Evolutionary conservation across 2,113 vertebrate genomes (phyloP).

Genomic region (Cepphus grylle): DNA sequence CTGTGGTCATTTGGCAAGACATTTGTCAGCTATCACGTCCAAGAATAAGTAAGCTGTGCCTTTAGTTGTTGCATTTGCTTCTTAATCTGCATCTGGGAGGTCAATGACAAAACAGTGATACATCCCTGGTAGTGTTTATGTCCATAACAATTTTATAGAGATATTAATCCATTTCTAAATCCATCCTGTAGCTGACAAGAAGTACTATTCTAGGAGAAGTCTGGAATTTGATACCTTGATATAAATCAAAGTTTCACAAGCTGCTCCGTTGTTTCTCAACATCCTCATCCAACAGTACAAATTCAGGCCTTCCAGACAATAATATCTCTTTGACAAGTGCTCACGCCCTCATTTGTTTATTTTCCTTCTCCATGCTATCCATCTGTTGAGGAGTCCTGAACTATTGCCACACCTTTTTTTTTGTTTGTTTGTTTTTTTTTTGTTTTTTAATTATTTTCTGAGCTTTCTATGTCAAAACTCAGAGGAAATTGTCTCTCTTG

Average conservation of each 20-base stretch:
- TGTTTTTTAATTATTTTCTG: neutral
- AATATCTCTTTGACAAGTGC: neutral
- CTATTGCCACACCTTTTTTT: neutral
- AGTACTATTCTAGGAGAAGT: neutral
- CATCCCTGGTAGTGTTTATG: neutral
- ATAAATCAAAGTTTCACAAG: neutral
- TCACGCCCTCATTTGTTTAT: neutral
- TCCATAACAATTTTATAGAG: neutral
- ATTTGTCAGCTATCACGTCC: neutral
- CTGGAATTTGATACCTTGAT: neutral
- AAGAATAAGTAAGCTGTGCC: neutral
- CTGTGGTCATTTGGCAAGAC: neutral
- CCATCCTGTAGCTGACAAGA: neutral
- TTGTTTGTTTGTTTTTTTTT: no score
- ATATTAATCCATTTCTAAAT: neutral
- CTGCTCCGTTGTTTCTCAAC: neutral
- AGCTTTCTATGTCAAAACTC: neutral
- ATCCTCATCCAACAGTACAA: neutral
- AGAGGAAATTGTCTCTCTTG: neutral
- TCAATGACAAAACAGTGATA: neutral
- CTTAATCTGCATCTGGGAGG: neutral
- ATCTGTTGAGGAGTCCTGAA: neutral
- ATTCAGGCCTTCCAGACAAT: neutral
- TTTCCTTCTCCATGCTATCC: neutral
- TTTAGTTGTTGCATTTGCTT: neutral